A percentile compares a stretch with the other conserved stretches of the same genome.
phyloP scores from a whole-genome alignment of 2,113 vertebrate genomes.

The Passer domesticus region DNA sequence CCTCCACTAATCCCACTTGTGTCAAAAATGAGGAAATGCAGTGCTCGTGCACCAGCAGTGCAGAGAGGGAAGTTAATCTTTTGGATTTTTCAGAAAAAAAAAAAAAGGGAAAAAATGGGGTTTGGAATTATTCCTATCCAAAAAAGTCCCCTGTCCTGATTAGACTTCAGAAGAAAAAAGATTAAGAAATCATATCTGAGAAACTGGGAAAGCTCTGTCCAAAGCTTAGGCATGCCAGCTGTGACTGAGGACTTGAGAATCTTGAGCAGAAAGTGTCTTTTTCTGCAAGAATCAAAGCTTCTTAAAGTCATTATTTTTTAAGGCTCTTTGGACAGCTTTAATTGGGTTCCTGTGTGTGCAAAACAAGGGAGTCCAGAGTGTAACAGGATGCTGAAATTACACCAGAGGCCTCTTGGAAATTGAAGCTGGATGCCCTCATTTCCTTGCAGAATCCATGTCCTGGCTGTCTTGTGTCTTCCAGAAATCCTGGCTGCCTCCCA shows the following conservation, averaged over 20 bases:
- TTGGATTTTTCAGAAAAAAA: background rate
- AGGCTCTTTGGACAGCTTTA: background rate
- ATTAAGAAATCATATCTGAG: background rate
- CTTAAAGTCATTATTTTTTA: background rate
- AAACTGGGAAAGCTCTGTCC: background rate
- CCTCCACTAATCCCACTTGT: conserved; percentile 55
- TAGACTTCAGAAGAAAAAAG: conserved; percentile 51
- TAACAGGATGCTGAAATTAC: background rate
- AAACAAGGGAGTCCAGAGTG: background rate
- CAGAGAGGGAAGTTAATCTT: background rate
- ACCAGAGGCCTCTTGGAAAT: background rate
- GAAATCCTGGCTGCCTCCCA: background rate
- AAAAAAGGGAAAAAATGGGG: fast-evolving
- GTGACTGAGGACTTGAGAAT: background rate
- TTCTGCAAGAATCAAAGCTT: conserved; percentile 20
- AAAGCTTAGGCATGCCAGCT: conserved; percentile 3
- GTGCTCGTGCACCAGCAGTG: background rate
- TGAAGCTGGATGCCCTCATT: background rate
- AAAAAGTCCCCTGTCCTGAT: conserved; percentile 29
- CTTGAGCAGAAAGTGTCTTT: background rate
- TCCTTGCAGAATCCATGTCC: background rate
- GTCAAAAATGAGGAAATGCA: conserved; percentile 60
- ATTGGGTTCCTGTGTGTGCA: background rate
- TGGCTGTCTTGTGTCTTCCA: background rate
- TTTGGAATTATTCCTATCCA: conserved; percentile 51